Evolutionary conservation across 2,113 vertebrate species (phyloP).

Genomic region (Anhinga anhinga): DNA sequence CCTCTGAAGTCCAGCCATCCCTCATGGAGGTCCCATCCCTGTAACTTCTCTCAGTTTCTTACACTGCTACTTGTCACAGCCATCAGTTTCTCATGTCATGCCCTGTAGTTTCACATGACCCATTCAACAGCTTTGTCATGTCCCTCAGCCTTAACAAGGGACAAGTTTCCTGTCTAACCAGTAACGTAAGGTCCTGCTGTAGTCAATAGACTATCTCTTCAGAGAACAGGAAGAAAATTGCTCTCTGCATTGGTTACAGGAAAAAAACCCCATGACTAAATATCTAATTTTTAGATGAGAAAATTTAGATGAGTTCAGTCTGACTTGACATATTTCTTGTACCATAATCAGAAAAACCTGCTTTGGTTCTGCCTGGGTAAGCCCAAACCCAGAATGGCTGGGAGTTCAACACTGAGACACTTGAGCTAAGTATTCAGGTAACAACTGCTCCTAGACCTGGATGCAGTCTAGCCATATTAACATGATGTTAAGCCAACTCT

Average conservation of each 20-base stretch:
- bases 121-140: neutral
- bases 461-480: neutral
- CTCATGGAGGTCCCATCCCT: rapidly evolving
- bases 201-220: neutral
- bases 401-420: neutral
- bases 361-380: neutral
- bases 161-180: neutral
- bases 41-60: neutral
- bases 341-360: neutral
- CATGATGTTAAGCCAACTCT: neutral
- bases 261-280: neutral
- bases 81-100: neutral
- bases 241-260: neutral
- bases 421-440: neutral
- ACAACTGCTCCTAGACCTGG: neutral
- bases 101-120: neutral
- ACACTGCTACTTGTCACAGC: neutral
- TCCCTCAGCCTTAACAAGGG: neutral
- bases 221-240: neutral
- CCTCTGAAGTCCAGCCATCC: neutral
- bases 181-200: neutral
- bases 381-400: neutral
- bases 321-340: neutral
- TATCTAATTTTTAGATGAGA: neutral
- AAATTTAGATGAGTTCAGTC: neutral